Evolutionary conservation across 2,113 vertebrate genomes (phyloP).

Genomic region (Xiphophorus maculatus): DNA sequence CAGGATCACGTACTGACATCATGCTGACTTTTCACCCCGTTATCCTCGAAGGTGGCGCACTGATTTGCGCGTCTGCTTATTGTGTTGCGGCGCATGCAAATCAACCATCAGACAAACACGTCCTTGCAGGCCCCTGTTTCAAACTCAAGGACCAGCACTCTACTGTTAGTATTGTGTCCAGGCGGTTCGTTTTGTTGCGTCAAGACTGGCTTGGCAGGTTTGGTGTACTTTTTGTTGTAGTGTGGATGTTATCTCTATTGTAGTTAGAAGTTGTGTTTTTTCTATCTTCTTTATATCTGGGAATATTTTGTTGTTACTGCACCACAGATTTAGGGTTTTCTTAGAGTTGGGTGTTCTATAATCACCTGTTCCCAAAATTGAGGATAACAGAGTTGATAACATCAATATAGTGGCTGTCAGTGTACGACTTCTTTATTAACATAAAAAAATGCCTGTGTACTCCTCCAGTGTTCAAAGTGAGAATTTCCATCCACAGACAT

Average conservation of each 20-base stretch:
- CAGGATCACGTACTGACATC: conserved; percentile 22
- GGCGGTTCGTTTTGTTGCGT: conserved; percentile 12
- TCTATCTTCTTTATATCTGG: background rate
- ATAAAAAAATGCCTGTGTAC: too few relatives aligned
- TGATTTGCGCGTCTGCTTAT: conserved; percentile 40
- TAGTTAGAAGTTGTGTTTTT: background rate
- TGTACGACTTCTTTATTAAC: too few relatives aligned
- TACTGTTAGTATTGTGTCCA: background rate
- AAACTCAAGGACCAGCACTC: background rate
- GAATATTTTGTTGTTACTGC: background rate
- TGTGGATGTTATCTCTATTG: background rate
- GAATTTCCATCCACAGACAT: too few relatives aligned
- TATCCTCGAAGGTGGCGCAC: conserved; percentile 28
- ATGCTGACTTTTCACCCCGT: conserved; percentile 31
- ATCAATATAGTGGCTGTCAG: background rate
- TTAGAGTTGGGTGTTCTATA: background rate
- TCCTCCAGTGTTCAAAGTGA: too few relatives aligned
- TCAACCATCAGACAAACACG: conserved; percentile 26
- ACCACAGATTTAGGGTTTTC: background rate
- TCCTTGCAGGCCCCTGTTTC: background rate
- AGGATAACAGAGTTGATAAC: background rate
- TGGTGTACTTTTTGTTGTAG: background rate
- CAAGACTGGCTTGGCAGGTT: conserved; percentile 43
- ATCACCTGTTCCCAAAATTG: background rate
- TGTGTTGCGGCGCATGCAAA: conserved; percentile 34